A percentile compares a stretch with the other conserved stretches of the same genome.
Evolutionary conservation across 2,113 vertebrate species (phyloP).

Genomic region (Hipposideros armiger): DNA sequence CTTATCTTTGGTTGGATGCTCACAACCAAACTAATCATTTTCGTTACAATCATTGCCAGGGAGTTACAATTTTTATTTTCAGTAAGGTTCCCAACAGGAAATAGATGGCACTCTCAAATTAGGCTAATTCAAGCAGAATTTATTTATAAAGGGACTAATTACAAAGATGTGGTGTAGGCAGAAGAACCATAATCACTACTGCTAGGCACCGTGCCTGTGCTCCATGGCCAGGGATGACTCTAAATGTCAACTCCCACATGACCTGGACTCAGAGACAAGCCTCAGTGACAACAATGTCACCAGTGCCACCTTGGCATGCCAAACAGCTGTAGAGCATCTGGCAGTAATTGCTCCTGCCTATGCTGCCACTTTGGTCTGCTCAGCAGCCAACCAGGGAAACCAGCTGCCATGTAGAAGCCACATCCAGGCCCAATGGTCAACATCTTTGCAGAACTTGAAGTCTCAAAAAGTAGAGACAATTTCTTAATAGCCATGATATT

Average conservation of each 20-base stretch:
- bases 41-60: not conserved
- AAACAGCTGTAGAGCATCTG: not conserved
- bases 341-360: not conserved
- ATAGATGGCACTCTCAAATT: not conserved
- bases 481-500: not conserved
- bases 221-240: not conserved
- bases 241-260: not conserved
- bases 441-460: not conserved
- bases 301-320: too few relatives aligned
- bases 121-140: not conserved
- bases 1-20: not conserved
- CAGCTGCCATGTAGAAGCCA: not conserved
- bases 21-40: not conserved
- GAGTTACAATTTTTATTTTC: not conserved
- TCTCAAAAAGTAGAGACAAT: not conserved
- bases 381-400: not conserved
- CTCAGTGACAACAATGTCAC: not conserved
- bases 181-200: not conserved
- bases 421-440: not conserved
- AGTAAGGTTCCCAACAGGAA: not conserved
- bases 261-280: not conserved
- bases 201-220: not conserved
- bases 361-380: not conserved
- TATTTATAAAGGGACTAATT: not conserved
- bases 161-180: not conserved